phyloP scores from a whole-genome alignment of 2,888 invertebrate genomes.

The Coronaproctus castanopsis region DNA sequence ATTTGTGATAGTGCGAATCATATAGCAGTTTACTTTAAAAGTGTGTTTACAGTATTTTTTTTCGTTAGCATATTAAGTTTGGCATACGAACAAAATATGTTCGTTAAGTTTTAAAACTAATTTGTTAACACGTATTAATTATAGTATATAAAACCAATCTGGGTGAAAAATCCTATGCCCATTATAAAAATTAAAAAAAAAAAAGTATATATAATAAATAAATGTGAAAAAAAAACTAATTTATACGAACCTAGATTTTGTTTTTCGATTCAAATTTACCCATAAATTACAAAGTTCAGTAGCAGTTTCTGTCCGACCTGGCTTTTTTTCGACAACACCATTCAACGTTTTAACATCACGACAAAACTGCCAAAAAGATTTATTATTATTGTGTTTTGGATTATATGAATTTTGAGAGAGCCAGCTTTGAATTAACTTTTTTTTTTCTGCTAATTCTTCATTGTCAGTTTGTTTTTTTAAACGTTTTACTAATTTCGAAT shows the following conservation, averaged over 20 bases:
- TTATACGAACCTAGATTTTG: constrained; percentile 33
- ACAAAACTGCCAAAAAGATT: constrained; percentile 10
- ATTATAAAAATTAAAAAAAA: no score
- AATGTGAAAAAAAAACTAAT: no score
- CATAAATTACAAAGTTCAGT: constrained; percentile 44
- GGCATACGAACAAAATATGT: no score
- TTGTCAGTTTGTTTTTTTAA: constrained; percentile 36
- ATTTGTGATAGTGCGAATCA: no score
- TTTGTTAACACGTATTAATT: no score
- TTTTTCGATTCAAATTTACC: constrained; percentile 38
- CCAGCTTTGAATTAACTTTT: constrained; percentile 30
- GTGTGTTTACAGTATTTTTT: no score
- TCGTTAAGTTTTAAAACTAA: no score
- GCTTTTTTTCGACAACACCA: constrained; percentile 25
- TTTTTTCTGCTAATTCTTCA: constrained; percentile 33
- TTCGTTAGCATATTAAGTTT: no score
- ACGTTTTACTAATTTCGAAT: constrained; percentile 34
- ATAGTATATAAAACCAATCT: no score
- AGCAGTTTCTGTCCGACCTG: constrained; percentile 38
- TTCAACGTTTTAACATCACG: constrained; percentile 22
- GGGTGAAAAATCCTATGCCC: no score
- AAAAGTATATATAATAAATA: no score
- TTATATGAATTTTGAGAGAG: constrained; percentile 36
- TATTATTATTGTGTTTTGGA: constrained; percentile 27
- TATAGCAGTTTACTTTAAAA: no score